phyloP scores from a whole-genome alignment of 2,113 vertebrate genomes.

The Anguilla japonica region DNA sequence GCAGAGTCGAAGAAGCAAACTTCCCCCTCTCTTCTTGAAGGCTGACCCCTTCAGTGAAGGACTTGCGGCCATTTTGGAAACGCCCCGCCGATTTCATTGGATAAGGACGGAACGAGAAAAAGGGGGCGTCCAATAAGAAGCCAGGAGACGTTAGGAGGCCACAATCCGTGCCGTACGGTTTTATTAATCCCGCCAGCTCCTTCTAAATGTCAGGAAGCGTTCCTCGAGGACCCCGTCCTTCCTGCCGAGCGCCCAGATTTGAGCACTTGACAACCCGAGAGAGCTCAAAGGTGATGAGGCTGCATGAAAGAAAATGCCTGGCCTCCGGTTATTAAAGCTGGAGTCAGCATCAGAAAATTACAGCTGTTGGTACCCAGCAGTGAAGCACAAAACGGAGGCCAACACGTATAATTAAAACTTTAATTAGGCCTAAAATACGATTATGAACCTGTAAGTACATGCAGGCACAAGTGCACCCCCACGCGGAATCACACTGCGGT shows the following conservation, averaged over 20 bases:
- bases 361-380: conserved; percentile 20
- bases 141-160: neutral
- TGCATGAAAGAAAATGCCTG: conserved; percentile 22
- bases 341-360: conserved; percentile 9
- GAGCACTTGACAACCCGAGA: neutral
- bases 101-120: neutral
- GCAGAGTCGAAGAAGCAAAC: neutral
- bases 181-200: neutral
- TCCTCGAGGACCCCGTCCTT: neutral
- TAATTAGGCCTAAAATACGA: conserved; percentile 37
- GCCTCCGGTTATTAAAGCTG: conserved; percentile 18
- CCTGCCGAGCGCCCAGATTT: neutral
- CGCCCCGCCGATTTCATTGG: neutral
- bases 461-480: neutral
- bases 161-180: neutral
- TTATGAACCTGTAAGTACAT: conserved; percentile 11
- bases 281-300: conserved; percentile 13
- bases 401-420: conserved; percentile 33
- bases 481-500: conserved; percentile 26
- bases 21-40: neutral
- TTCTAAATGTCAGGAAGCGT: conserved; percentile 8
- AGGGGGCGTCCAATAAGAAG: neutral
- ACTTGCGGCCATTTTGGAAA: neutral
- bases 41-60: neutral
- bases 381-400: neutral